Conservation (phyloP, 2,888 invertebrate genomes). For the Zygogramma bicolorata region DNA sequence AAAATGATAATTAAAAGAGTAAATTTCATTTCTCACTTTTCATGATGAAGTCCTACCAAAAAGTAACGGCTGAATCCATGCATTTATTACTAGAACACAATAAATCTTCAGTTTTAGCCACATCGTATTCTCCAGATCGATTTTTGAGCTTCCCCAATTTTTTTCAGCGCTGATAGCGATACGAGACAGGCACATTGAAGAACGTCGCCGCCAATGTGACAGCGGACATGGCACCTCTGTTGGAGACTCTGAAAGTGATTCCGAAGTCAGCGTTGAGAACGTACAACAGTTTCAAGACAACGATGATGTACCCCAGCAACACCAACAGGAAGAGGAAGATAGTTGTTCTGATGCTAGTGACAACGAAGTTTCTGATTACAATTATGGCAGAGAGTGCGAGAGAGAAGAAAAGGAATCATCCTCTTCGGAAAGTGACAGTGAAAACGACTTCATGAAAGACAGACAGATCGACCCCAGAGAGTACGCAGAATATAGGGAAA, state of each 20-base stretch:
- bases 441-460: conserved; percentile 58
- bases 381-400: conserved; percentile 41
- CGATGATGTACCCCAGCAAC: not conserved
- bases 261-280: conserved; percentile 43
- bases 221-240: conserved; percentile 63
- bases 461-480: conserved; percentile 44
- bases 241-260: conserved; percentile 61
- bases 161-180: conserved; percentile 59
- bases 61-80: too few species aligned
- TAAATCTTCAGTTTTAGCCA: too few species aligned
- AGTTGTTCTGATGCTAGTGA: conserved; percentile 27
- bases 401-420: conserved; percentile 33
- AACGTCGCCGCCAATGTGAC: conserved; percentile 51
- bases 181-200: conserved; percentile 55
- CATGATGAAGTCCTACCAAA: too few species aligned
- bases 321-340: conserved; percentile 9
- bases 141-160: too few species aligned
- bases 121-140: too few species aligned
- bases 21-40: too few species aligned
- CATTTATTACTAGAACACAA: too few species aligned
- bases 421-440: conserved; percentile 17
- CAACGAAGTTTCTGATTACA: conserved; percentile 34
- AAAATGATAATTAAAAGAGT: too few species aligned
- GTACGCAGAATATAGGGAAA: conserved; percentile 55
- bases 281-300: conserved; percentile 12